Evolutionary conservation across 1,140 invertebrate species (phyloP).

Genomic region (Polyergus mexicanus): DNA sequence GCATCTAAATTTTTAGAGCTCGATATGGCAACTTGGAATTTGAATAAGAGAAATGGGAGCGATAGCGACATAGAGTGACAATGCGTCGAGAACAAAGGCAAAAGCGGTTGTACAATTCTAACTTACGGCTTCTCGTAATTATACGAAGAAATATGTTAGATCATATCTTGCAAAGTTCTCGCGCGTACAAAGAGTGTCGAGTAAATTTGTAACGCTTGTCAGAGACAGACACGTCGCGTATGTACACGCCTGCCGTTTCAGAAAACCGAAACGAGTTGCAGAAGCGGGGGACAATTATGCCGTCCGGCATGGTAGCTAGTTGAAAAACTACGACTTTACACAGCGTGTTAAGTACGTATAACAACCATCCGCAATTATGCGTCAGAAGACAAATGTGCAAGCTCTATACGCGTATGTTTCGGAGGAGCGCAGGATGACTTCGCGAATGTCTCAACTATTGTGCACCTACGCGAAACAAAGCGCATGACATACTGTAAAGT

Average conservation of each 20-base stretch:
- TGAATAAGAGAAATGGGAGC: constrained; percentile 10
- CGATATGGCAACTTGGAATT: not conserved
- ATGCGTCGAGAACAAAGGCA: constrained; percentile 4
- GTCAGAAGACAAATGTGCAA: constrained; percentile 66
- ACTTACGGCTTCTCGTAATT: constrained; percentile 44
- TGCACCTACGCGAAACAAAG: constrained; percentile 56
- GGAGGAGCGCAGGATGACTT: constrained; percentile 40
- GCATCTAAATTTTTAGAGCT: not conserved
- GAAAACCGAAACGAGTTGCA: constrained; percentile 46
- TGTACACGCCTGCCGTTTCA: constrained; percentile 37
- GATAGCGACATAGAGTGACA: not conserved
- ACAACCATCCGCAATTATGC: constrained; percentile 82
- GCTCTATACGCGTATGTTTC: constrained; percentile 5
- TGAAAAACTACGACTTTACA: constrained; percentile 83
- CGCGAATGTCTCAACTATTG: constrained; percentile 56
- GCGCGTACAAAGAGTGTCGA: constrained; percentile 52
- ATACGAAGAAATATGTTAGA: constrained; percentile 58
- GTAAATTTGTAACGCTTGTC: constrained; percentile 65
- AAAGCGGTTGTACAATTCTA: constrained; percentile 7
- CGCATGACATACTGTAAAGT: constrained; percentile 44
- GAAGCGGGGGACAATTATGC: constrained; percentile 77
- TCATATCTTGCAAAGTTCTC: constrained; percentile 50
- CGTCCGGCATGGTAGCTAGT: constrained; percentile 75
- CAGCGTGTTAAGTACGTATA: constrained; percentile 80
- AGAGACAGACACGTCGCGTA: constrained; percentile 44